phyloP scores from a whole-genome alignment of 2,888 invertebrate species.

The Danaus chrysippus region DNA sequence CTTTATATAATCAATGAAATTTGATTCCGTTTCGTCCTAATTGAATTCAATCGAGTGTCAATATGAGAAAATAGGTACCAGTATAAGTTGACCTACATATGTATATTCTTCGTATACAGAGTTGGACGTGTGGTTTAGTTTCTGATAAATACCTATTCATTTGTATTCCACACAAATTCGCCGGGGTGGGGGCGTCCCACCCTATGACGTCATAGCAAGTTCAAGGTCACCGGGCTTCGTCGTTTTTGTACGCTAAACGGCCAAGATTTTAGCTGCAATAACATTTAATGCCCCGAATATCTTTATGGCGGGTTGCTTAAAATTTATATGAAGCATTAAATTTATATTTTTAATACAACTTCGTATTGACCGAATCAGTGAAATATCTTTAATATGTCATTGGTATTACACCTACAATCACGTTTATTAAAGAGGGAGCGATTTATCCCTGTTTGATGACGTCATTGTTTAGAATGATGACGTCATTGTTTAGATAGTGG shows the following conservation, averaged over 20 bases:
- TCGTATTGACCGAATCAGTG: too few relatives aligned
- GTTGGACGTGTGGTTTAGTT: neutral
- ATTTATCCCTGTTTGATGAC: too few relatives aligned
- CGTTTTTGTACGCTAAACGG: constrained; percentile 7
- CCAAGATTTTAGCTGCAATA: constrained; percentile 6
- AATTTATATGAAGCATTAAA: neutral
- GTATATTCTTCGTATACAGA: neutral
- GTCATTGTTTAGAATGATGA: too few relatives aligned
- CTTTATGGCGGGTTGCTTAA: neutral
- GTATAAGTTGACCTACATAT: neutral
- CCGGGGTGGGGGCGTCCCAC: constrained; percentile 4
- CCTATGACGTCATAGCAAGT: constrained; percentile 17
- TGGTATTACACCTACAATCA: too few relatives aligned
- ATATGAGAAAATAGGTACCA: neutral
- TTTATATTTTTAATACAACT: too few relatives aligned
- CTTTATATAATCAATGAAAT: too few relatives aligned
- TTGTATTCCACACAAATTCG: constrained; percentile 18
- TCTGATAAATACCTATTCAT: constrained; percentile 19
- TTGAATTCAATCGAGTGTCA: neutral
- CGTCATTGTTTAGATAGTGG: too few relatives aligned
- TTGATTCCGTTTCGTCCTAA: neutral
- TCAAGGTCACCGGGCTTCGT: constrained; percentile 12
- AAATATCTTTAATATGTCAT: too few relatives aligned
- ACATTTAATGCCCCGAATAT: constrained; percentile 1
- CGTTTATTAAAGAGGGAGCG: too few relatives aligned